These are phyloP conservation scores for Eutrigla gurnardus DNA, from an alignment of 2,797 vertebrate genomes.

Conservation along the genomic window DNA sequence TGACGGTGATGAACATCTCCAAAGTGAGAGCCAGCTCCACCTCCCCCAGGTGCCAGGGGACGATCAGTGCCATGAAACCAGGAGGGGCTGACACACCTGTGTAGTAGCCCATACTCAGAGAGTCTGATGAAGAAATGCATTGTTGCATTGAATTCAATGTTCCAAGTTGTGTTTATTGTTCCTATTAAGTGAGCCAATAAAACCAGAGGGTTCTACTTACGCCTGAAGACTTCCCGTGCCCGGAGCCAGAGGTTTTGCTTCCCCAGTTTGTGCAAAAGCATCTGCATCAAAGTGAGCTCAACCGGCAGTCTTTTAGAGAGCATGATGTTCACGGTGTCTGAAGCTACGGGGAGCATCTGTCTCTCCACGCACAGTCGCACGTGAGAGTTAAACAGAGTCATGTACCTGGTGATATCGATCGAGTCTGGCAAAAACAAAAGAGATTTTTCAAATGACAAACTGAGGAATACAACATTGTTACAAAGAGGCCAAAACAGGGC, in stretches of 20 bases:
- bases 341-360: conserved; percentile 86
- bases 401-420: conserved; percentile 82
- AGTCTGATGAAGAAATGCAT: conserved; percentile 79
- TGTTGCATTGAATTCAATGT: not conserved
- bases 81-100: conserved; percentile 81
- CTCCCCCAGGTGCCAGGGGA: conserved; percentile 89
- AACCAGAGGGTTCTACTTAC: conserved; percentile 80
- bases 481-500: too few species aligned
- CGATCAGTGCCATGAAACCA: conserved; percentile 80
- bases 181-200: not conserved
- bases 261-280: conserved; percentile 90
- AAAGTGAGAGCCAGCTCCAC: conserved; percentile 92
- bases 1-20: conserved; percentile 91
- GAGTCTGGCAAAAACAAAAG: conserved; percentile 74
- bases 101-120: conserved; percentile 89
- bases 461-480: not conserved
- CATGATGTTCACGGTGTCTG: conserved; percentile 91
- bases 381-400: conserved; percentile 87
- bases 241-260: conserved; percentile 91
- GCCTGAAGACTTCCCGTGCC: conserved; percentile 90
- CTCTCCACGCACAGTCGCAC: conserved; percentile 87
- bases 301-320: conserved; percentile 85
- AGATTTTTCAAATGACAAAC: not conserved
- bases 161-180: not conserved
- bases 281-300: conserved; percentile 84